Conservation (phyloP, 2,797 vertebrate genomes). For the Cyprinella venusta region DNA sequence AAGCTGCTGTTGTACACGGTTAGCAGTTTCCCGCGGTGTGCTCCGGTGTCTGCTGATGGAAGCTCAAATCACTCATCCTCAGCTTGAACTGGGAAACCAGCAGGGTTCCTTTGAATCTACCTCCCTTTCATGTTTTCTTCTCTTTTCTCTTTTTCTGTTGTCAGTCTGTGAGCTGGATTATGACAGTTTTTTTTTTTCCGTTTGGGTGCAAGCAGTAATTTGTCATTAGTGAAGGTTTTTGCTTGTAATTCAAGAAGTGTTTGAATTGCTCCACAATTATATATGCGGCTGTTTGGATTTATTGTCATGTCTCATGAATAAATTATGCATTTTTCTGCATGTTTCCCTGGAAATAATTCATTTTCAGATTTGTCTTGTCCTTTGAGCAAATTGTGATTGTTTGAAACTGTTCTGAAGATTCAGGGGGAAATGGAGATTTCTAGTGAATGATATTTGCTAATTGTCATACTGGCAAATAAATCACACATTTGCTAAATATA, state of each 20-base stretch:
- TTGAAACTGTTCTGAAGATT: not conserved
- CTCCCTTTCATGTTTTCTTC: constrained; percentile 50
- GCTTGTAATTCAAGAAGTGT: constrained; percentile 3
- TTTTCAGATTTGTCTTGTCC: constrained; percentile 9
- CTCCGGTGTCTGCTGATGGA: constrained; percentile 50
- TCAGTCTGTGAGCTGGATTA: constrained; percentile 33
- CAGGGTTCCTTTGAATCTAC: constrained; percentile 54
- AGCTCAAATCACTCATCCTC: constrained; percentile 57
- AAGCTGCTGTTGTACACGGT: constrained; percentile 58
- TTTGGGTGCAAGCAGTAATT: constrained; percentile 23
- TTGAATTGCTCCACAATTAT: constrained; percentile 10
- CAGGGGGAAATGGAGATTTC: not conserved
- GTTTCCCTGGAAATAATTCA: not conserved
- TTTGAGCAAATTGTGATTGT: constrained; percentile 18
- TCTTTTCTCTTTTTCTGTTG: constrained; percentile 24
- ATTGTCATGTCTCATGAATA: constrained; percentile 21
- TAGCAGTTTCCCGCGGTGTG: constrained; percentile 55
- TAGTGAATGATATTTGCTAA: constrained; percentile 19
- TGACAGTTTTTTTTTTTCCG: constrained; percentile 14
- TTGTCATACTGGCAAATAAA: not conserved
- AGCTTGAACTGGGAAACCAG: constrained; percentile 53
- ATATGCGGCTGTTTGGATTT: not conserved
- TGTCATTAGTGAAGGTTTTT: constrained; percentile 28
- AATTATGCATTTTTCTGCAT: not conserved
- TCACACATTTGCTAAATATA: constrained; percentile 15